Conservation (phyloP, 2,113 vertebrate genomes). For the Perca flavescens region DNA sequence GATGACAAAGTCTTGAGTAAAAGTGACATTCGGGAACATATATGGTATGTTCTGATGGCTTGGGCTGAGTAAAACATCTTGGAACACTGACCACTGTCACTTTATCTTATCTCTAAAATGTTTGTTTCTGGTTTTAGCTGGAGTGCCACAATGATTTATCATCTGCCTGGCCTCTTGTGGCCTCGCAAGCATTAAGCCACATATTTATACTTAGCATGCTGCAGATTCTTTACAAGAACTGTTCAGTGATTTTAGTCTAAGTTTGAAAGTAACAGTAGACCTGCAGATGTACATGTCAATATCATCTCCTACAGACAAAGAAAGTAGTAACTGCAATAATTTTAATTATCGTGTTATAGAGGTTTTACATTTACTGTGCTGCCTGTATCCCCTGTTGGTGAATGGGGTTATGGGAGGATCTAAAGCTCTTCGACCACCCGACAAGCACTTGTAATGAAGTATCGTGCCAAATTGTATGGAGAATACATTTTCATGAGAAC, state of each 20-base stretch:
- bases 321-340: not conserved
- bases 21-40: conserved; percentile 14
- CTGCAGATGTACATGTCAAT: not conserved
- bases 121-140: conserved; percentile 10
- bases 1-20: conserved; percentile 16
- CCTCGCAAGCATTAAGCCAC: not conserved
- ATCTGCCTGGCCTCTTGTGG: not conserved
- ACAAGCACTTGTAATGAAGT: not conserved
- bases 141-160: not conserved
- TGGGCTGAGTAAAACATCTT: not conserved
- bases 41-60: conserved; percentile 23
- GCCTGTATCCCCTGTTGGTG: not conserved
- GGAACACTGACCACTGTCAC: not conserved
- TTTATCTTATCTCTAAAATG: conserved; percentile 2
- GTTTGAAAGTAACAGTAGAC: not conserved
- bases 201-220: conserved; percentile 3
- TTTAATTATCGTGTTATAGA: not conserved
- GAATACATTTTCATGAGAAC: not conserved
- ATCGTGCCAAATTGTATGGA: not conserved
- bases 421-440: no score
- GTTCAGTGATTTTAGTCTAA: not conserved
- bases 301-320: not conserved
- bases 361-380: not conserved
- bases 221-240: not conserved
- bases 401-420: not conserved